Evolutionary conservation across 2,888 invertebrate species (phyloP), one percentile per base, ranked within the genome.

Genomic region (Drosophila neutralis): DNA sequence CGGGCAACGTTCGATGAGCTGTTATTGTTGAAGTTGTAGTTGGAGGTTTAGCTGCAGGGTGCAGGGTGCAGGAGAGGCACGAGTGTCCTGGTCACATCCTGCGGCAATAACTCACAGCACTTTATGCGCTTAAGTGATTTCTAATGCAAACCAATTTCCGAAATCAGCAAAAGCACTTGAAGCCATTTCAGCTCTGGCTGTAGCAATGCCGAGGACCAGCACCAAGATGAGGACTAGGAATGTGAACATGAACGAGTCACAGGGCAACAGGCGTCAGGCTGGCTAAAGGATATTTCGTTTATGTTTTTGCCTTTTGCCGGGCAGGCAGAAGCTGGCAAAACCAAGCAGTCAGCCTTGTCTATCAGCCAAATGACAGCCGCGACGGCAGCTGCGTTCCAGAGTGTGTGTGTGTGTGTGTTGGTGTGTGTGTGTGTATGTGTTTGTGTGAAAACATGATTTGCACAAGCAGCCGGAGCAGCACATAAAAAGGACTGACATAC

Each of bases 91-190:
- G 76, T 78, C 82, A 84, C 87, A 88, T 88, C 90, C 90, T 88
- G 86, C 73, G 87, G 87, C 87, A 83, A 89, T 89, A 88, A 88
- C 83, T 87, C 90, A 86, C 78, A 87, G 88, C 89, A 83, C 86
- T 87, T 87, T 83, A 87, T 87, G 88, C 90, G 87, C 87, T 88
- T 86, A 87, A 87, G 90, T 88, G 87, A 87, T 89, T 87, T 88
- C 87, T 89, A 87, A 87, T 87, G 87, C 87, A 87, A 87, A 89
- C 90, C 90, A 90, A 87, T 87, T 87, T 89, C 90, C 87, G 90
- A 88, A 87, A 89, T 87, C 87, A 89, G 87, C 90, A 89, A 80
- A 87, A 87, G 89, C 87, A 87, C 89, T 89, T 82, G 82, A 80
- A 82, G 83, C 90, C 76, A 88, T 82, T 82, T 80, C 81, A 72